Conservation (phyloP, 2,797 vertebrate species). For the Euthynnus affinis region DNA sequence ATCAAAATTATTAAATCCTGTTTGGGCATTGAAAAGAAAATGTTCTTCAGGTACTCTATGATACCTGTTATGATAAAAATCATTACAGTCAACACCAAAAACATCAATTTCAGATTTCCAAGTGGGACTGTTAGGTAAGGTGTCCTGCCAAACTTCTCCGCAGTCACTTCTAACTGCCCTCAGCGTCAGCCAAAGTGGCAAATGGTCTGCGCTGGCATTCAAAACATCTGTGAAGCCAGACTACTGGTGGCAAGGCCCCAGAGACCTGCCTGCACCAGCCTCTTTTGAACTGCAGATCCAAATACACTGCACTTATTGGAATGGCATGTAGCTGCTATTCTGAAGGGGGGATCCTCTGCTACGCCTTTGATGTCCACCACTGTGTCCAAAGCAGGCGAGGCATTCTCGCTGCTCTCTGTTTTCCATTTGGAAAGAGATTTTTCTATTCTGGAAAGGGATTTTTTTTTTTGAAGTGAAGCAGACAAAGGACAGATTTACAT, state of each 20-base stretch:
- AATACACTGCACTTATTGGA: slow-evolving; percentile 82
- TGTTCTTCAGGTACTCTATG: too few species aligned
- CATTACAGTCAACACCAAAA: too few species aligned
- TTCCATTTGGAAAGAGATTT: slow-evolving; percentile 75
- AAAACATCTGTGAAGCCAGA: slow-evolving; percentile 82
- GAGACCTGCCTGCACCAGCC: slow-evolving; percentile 76
- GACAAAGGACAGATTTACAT: slow-evolving; percentile 73
- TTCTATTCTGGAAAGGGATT: slow-evolving; percentile 65
- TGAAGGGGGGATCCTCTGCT: slow-evolving; percentile 80
- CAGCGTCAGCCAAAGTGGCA: slow-evolving; percentile 72
- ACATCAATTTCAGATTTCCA: too few species aligned
- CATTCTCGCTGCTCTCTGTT: slow-evolving; percentile 76
- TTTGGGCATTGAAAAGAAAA: too few species aligned
- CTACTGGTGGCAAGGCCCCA: slow-evolving; percentile 77
- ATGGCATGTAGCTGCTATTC: slow-evolving; percentile 84
- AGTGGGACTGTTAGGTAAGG: slow-evolving; percentile 31
- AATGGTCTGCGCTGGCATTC: slow-evolving; percentile 76
- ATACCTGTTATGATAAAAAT: too few species aligned
- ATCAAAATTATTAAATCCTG: too few species aligned
- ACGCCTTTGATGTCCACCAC: slow-evolving; percentile 83
- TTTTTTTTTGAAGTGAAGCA: slow-evolving; percentile 70
- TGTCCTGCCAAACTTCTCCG: slow-evolving; percentile 55
- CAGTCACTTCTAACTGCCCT: slow-evolving; percentile 65
- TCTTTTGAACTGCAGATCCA: slow-evolving; percentile 84
- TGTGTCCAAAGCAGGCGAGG: slow-evolving; percentile 78